Base-by-base conservation (phyloP, 1,140 invertebrate species). In the Heliconius himera region DNA sequence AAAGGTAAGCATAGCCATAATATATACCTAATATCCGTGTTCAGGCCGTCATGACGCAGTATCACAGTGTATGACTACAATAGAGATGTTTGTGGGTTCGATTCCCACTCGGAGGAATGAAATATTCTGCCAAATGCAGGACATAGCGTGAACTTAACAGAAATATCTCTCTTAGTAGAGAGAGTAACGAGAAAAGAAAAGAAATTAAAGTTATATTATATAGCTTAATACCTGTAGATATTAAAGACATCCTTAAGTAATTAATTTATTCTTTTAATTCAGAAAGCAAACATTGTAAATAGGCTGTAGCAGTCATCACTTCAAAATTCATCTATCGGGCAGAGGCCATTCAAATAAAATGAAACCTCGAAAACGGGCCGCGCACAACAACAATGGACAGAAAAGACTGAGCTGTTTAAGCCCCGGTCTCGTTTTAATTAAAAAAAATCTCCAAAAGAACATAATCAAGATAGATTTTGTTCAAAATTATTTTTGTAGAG, bases 301-400 rank as follows among this genome's bases (percentile, higher is more conserved):
- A 77, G 74, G 71, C 72, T 49, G 54, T 36, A 54, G 36, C 54
- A 70, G 36, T 77, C 66, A 78, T 76, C 82, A 81, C 29, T 83
- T 73, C 76, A 66, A 60, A 77, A 79, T 83, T 79, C 84, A 83
- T 83, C 82, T 80, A 82, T 86, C 78, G 84, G 81, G 84, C 79
- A 81, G 82, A 82, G 81, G 84, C 82, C 78, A 85, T 85, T 82
- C 83, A 87, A 90, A 89, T 87, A 88, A 88, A 87, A 88, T 83
- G 85, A 83, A 81, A 84, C 83, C 80, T 84, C 81, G 71, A 78
- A 84, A 73, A 80, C 76, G 81, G 79, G 74, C 73, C 76, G 78
- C 81, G 80, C 85, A 82, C 84, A 87, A 83, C 84, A 88, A 85
- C 85, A 81, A 86, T 84, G 81, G 74, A 71, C 82, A 81, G 83